phyloP scores from a whole-genome alignment of 2,113 vertebrate genomes.

The Phylloscopus trochiloides region DNA sequence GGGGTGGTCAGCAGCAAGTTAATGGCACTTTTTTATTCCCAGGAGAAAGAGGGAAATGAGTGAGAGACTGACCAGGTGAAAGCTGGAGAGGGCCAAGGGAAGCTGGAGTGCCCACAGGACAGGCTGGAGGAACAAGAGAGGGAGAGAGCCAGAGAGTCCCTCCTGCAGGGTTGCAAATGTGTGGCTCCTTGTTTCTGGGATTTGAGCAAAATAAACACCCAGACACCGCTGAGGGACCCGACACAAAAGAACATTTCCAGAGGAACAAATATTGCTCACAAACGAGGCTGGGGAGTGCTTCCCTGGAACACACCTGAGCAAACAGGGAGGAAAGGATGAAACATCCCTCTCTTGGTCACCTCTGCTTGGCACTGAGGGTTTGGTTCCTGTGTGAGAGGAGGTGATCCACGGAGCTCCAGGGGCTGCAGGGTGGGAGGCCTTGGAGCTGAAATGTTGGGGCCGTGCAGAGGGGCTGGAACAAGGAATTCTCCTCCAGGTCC shows the following conservation, averaged over 20 bases:
- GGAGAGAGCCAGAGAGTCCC: neutral
- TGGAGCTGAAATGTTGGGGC: neutral
- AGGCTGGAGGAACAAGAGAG: neutral
- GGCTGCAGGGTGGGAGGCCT: neutral
- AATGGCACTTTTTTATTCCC: neutral
- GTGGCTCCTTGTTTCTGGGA: neutral
- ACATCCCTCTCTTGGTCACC: neutral
- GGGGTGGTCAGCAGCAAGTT: neutral
- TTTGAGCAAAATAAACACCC: neutral
- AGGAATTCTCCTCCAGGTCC: neutral
- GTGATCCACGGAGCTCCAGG: neutral
- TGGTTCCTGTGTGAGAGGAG: neutral
- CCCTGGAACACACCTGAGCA: conserved; percentile 3
- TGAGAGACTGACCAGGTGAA: neutral
- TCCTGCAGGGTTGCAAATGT: neutral
- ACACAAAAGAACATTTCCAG: neutral
- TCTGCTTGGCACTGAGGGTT: neutral
- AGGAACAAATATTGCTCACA: neutral
- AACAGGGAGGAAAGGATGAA: neutral
- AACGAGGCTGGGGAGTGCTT: neutral
- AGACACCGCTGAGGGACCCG: neutral
- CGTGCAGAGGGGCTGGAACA: neutral
- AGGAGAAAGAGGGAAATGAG: neutral
- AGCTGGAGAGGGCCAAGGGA: neutral
- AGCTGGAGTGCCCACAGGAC: neutral